These are phyloP conservation scores for Papilio dardanus DNA, from an alignment of 1,140 invertebrate genomes.

Conservation along the genomic window DNA sequence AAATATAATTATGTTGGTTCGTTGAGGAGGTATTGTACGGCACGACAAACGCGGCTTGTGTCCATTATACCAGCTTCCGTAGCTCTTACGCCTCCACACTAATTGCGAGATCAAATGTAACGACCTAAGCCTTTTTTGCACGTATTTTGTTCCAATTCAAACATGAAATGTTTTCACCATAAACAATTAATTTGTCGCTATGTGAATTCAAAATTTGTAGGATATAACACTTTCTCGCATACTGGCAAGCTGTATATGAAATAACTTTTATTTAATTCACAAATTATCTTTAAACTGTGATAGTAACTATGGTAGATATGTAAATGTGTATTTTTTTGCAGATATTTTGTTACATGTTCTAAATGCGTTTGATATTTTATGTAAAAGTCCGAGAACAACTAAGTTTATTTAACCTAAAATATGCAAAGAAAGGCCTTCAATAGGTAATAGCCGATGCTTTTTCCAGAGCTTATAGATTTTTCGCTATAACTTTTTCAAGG, in stretches of 20 bases:
- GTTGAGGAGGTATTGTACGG: slow-evolving; percentile 6
- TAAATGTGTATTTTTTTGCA: too few relatives aligned
- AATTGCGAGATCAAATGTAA: slow-evolving; percentile 17
- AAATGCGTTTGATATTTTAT: neutral
- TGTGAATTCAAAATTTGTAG: neutral
- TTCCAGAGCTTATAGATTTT: neutral
- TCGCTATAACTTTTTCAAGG: neutral
- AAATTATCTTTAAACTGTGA: too few relatives aligned
- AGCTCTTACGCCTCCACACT: slow-evolving; percentile 1
- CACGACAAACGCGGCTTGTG: neutral
- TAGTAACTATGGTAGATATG: too few relatives aligned
- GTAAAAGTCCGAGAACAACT: too few relatives aligned
- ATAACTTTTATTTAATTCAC: too few relatives aligned
- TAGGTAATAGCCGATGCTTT: neutral
- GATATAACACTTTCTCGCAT: too few relatives aligned
- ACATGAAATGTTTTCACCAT: neutral
- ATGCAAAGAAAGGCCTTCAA: neutral
- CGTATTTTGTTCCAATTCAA: neutral
- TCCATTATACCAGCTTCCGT: neutral
- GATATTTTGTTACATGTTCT: neutral
- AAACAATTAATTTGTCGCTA: neutral
- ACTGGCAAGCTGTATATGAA: too few relatives aligned
- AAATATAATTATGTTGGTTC: slow-evolving; percentile 7
- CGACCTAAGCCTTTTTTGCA: neutral
- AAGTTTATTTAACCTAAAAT: neutral